These are phyloP conservation scores for Eretmocerus hayati DNA, from an alignment of 2,888 invertebrate species.

Conservation along the genomic window DNA sequence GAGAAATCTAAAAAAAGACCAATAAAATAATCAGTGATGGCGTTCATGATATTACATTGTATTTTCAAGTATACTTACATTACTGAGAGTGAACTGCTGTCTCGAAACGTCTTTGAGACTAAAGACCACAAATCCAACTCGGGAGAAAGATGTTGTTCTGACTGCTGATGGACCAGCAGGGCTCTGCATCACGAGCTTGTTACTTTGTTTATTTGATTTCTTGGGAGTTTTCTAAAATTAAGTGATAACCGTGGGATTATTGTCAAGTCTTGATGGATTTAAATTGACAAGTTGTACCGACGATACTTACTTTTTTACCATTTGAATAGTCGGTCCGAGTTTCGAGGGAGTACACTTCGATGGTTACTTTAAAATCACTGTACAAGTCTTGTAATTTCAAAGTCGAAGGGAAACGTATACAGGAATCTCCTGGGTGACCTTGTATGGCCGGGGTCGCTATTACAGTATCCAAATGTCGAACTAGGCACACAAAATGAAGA, in stretches of 20 bases:
- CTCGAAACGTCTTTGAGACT: slow-evolving; percentile 74
- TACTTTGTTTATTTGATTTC: slow-evolving; percentile 60
- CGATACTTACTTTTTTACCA: slow-evolving; percentile 28
- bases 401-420: slow-evolving; percentile 66
- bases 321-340: slow-evolving; percentile 61
- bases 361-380: slow-evolving; percentile 80
- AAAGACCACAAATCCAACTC: slow-evolving; percentile 81
- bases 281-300: too few relatives aligned
- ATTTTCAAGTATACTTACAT: slow-evolving; percentile 51
- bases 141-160: slow-evolving; percentile 74
- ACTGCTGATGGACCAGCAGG: slow-evolving; percentile 84
- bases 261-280: too few relatives aligned
- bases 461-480: slow-evolving; percentile 73
- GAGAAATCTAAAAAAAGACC: slow-evolving; percentile 65
- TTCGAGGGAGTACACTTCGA: slow-evolving; percentile 80
- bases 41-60: too few relatives aligned
- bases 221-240: too few relatives aligned
- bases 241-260: too few relatives aligned
- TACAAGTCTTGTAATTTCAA: slow-evolving; percentile 73
- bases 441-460: slow-evolving; percentile 67
- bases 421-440: slow-evolving; percentile 57
- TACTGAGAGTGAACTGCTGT: slow-evolving; percentile 75
- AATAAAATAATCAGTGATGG: too few relatives aligned
- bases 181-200: slow-evolving; percentile 62
- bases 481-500: slow-evolving; percentile 70